phyloP scores from a whole-genome alignment of 2,888 invertebrate genomes.

The Fragum fragum region DNA sequence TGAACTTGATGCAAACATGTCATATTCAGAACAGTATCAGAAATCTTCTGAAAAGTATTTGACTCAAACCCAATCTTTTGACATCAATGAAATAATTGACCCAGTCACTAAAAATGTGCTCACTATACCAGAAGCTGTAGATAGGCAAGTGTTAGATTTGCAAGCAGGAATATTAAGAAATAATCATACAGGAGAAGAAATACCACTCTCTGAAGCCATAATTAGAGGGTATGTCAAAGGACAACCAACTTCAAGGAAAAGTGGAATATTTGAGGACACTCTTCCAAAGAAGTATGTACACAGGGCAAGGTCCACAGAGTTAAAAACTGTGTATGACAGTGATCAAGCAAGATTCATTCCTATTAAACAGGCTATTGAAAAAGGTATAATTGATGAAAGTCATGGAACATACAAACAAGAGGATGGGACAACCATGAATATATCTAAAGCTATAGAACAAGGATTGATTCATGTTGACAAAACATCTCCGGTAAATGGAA shows the following conservation, averaged over 20 bases:
- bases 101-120: conserved; percentile 93
- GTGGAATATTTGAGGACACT: conserved; percentile 63
- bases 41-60: conserved; percentile 70
- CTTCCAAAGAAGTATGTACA: conserved; percentile 63
- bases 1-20: conserved; percentile 73
- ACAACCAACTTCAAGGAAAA: conserved; percentile 61
- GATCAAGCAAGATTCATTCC: conserved; percentile 95
- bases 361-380: conserved; percentile 89
- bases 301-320: conserved; percentile 62
- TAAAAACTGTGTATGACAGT: conserved; percentile 88
- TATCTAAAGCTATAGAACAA: conserved; percentile 70
- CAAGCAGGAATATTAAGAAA: conserved; percentile 68
- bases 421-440: conserved; percentile 71
- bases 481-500: conserved; percentile 26
- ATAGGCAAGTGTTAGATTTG: conserved; percentile 66
- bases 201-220: conserved; percentile 77
- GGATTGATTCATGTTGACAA: conserved; percentile 68
- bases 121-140: conserved; percentile 92
- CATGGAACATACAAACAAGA: conserved; percentile 77
- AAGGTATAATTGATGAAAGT: conserved; percentile 90
- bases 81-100: conserved; percentile 88
- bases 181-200: conserved; percentile 73
- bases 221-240: conserved; percentile 69
- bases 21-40: conserved; percentile 66
- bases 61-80: conserved; percentile 73